Base-by-base conservation (phyloP, 2,888 invertebrate genomes). In the Camponotus fellah region DNA sequence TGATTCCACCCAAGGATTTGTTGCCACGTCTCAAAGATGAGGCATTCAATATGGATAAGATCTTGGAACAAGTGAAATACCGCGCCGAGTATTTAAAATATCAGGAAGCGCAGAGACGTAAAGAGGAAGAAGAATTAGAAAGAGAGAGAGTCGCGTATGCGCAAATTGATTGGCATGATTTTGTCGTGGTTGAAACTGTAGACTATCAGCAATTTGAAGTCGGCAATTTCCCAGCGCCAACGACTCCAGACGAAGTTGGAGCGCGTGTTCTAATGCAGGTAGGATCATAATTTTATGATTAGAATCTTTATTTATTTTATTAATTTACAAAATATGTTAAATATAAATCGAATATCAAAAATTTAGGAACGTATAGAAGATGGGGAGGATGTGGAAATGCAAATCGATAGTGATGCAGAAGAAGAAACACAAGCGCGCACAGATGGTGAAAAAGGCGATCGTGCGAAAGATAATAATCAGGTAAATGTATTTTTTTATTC, bases 111-210 rank as follows among this genome's bases (percentile, higher is more conserved):
- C 98, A 99, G 92, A 97, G 97, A 87, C 97, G 98, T 0, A 97
- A 98, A 83, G 99, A 99, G 93, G 99, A 99, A 93, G 99, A 99
- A 87, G 98, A 99, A 92, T 96, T 98, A 10, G 99, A 99, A 95
- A 97, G 98, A 85, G 99, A 99, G 95, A 96, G 99, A 94, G 97
- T 98, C 43, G 98, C 98, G 0, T 99, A 99, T 94, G 99, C 99
- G 0, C 99, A 99, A 93, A 99, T 99, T 87, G 99, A 99, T 94
- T 99, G 99, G 99, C 99, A 99, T 94, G 99, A 99, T 95, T 99
- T 99, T 95, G 99, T 99, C 0, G 99, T 99, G 0, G 99, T 99
- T 0, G 99, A 99, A 95, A 99, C 99, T 0, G 99, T 99, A 0
- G 99, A 99, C 95, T 99, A 99, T 95, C 99, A 99, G 91, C 98